Evolutionary conservation across 2,888 invertebrate species (phyloP), one percentile per base, ranked within the genome.

Genomic region (Tetragonula carbonaria): DNA sequence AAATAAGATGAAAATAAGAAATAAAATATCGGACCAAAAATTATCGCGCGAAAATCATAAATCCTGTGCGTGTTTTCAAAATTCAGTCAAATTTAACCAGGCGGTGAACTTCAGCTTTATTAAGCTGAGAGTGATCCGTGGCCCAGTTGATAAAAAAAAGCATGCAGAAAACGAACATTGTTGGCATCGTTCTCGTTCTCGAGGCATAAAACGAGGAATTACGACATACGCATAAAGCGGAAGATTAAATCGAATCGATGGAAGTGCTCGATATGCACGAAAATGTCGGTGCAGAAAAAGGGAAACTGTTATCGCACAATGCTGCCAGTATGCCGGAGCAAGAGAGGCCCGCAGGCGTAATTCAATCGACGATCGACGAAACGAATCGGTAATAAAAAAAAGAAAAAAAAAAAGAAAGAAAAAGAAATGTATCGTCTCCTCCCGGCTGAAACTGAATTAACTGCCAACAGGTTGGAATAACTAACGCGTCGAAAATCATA

Each of bases 241-340:
- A n/a, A 57, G 82, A 74, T 82, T 65, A 79, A 79, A 74, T 79
- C 63, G 55, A 55, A 72, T 78, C 78, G 80, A 81, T 62, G 45
- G 66, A 8, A 13, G 38, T n/a, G n/a, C 51, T 62, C 74, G 79
- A 79, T 79, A 51, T 65, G 28, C 57, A 66, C 59, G 57, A 50
- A 28, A 28, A 28, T 28, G 66, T 65, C 45, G 5, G 4, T n/a
- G n/a, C 13, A 45, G 59, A 66, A 16, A 13, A 33, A 28, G 16
- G 21, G 11, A 18, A 63, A 62, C 55, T 55, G 68, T 53, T 45
- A 45, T 62, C 28, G 62, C 23, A 16, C 76, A 53, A 33, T 51
- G 21, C 13, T 2, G 62, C 13, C 8, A 21, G 28, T 16, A 3
- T 4, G 5, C 2, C 8, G 38, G 0, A 5, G 2, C 2, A 4